Percentiles rank a stretch among this genome's conserved stretches.
Evolutionary conservation across 2,113 vertebrate species (phyloP).

Genomic region (Burhinus bistriatus): DNA sequence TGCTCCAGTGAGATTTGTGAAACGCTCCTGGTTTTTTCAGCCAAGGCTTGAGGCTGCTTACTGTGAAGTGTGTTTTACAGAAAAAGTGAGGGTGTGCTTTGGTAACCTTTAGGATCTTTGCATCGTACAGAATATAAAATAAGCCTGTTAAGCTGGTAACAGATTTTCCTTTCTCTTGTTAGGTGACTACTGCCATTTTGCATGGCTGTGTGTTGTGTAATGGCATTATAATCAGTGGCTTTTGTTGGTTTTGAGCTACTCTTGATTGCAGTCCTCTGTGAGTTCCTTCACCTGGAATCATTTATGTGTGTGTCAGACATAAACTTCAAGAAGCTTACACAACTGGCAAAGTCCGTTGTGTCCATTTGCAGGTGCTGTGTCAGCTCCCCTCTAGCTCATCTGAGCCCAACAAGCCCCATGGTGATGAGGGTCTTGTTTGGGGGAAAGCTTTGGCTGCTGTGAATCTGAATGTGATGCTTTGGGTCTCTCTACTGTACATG

Average conservation of each 20-base stretch:
- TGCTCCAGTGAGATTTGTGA: background rate
- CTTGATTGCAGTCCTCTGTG: background rate
- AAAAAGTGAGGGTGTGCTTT: background rate
- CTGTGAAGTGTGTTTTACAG: background rate
- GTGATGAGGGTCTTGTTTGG: accelerated
- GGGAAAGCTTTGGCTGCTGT: background rate
- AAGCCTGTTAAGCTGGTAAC: background rate
- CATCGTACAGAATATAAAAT: background rate
- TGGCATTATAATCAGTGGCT: background rate
- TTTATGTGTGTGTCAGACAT: background rate
- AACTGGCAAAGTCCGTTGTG: background rate
- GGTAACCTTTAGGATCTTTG: background rate
- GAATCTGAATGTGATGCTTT: background rate
- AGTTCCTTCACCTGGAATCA: background rate
- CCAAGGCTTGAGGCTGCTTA: background rate
- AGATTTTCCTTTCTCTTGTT: background rate
- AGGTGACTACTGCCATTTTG: background rate
- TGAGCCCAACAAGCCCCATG: background rate
- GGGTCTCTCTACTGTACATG: background rate
- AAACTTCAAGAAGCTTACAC: background rate
- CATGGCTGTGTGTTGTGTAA: background rate
- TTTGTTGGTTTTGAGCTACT: background rate
- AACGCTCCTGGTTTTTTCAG: background rate
- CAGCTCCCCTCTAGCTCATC: background rate
- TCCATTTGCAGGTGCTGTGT: background rate